phyloP scores from a whole-genome alignment of 2,113 vertebrate genomes.

The Noturus placidus region DNA sequence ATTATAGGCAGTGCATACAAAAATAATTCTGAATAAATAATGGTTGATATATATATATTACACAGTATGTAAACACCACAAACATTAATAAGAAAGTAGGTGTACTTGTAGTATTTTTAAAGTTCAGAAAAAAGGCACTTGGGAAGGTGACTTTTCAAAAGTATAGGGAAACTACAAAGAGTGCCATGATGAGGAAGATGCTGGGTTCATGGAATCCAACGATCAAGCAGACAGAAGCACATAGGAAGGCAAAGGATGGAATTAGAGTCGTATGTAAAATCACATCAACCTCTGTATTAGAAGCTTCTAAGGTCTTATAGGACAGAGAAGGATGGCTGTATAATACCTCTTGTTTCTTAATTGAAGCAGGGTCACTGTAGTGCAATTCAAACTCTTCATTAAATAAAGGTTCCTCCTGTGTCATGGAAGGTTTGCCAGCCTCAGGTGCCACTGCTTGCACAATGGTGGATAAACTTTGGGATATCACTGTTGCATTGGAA shows the following conservation, averaged over 20 bases:
- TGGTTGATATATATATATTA: background rate
- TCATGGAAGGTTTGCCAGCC: conserved; percentile 32
- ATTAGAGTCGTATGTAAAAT: conserved; percentile 52
- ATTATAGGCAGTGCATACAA: conserved; percentile 13
- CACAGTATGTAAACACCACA: conserved; percentile 8
- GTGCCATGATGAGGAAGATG: conserved; percentile 61
- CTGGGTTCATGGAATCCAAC: conserved; percentile 62
- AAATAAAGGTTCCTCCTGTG: background rate
- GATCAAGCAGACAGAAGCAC: conserved; percentile 59
- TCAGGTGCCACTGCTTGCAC: background rate
- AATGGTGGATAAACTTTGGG: background rate
- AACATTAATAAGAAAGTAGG: conserved; percentile 25
- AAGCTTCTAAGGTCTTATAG: background rate
- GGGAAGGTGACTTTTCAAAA: conserved; percentile 8
- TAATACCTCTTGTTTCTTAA: conserved; percentile 3
- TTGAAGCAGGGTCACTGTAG: background rate
- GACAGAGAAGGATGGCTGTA: conserved; percentile 32
- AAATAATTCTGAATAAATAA: conserved; percentile 36
- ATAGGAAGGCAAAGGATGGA: conserved; percentile 58
- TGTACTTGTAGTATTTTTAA: background rate
- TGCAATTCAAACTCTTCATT: background rate
- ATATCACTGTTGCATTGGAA: background rate
- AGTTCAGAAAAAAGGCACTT: conserved; percentile 42
- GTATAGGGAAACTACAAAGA: conserved; percentile 59
- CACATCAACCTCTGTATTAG: conserved; percentile 35